phyloP scores from a whole-genome alignment of 92 coral and sea anemone genomes.

The Desmophyllum pertusum region DNA sequence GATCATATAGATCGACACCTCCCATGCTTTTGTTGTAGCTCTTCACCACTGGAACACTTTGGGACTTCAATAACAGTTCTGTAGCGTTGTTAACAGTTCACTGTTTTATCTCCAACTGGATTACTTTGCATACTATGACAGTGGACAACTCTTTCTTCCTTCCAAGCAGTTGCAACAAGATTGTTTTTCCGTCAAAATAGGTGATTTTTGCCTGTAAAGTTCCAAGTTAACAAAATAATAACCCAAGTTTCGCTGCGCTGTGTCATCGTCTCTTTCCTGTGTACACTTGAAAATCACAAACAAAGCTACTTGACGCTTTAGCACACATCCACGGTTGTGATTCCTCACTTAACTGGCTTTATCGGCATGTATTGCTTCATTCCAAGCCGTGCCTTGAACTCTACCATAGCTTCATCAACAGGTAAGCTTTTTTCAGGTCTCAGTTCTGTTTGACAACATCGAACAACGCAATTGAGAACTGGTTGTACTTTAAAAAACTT shows the following conservation, averaged over 20 bases:
- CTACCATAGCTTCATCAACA: slow-evolving; percentile 27
- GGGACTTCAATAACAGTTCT: slow-evolving; percentile 43
- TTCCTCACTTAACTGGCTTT: slow-evolving; percentile 15
- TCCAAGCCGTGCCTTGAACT: slow-evolving; percentile 12
- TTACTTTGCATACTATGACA: slow-evolving; percentile 46
- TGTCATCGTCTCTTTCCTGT: slow-evolving; percentile 32
- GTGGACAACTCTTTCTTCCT: slow-evolving; percentile 38
- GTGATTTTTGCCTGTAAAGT: slow-evolving; percentile 25
- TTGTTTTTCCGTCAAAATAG: slow-evolving; percentile 25
- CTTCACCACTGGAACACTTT: slow-evolving; percentile 43
- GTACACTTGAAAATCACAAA: slow-evolving; percentile 34
- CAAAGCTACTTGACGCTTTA: slow-evolving; percentile 33
- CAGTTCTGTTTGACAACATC: slow-evolving; percentile 8
- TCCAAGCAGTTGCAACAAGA: slow-evolving; percentile 53
- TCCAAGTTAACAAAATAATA: slow-evolving; percentile 27
- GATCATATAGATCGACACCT: no score
- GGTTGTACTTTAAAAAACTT: slow-evolving; percentile 51
- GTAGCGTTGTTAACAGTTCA: slow-evolving; percentile 31
- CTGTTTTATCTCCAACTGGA: slow-evolving; percentile 39
- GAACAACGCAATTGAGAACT: slow-evolving; percentile 25
- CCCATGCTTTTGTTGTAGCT: slow-evolving; percentile 58
- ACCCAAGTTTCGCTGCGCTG: slow-evolving; percentile 15
- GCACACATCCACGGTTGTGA: slow-evolving; percentile 41
- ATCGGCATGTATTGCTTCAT: slow-evolving; percentile 29
- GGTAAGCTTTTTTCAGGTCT: slow-evolving; percentile 12